Conservation (phyloP, 2,113 vertebrate species). For the Nothocercus nigrocapillus region DNA sequence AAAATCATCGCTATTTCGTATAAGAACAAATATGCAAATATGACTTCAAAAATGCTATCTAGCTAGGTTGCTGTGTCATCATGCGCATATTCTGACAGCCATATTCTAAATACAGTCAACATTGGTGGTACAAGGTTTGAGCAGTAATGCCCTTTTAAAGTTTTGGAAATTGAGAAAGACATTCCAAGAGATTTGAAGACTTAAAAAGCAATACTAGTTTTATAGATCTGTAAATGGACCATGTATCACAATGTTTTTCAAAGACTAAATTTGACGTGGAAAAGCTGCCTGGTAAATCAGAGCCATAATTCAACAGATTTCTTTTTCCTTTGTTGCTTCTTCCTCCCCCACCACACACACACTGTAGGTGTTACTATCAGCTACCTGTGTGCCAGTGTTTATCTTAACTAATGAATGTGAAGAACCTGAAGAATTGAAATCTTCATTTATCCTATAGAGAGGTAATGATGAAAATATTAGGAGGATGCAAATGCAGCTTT, state of each 20-base stretch:
- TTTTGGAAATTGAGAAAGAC: not conserved
- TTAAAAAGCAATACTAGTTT: not conserved
- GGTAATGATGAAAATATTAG: not conserved
- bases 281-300: conserved; percentile 5
- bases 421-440: not conserved
- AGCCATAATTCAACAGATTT: not conserved
- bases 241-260: not conserved
- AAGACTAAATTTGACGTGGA: not conserved
- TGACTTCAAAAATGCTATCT: not conserved
- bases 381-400: not conserved
- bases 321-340: not conserved
- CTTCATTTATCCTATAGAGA: not conserved
- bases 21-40: not conserved
- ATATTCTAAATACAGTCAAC: not conserved
- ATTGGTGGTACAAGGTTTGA: not conserved
- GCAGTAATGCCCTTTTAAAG: not conserved
- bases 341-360: too few species aligned
- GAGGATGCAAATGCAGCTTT: not conserved
- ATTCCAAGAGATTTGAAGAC: not conserved
- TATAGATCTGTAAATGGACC: not conserved
- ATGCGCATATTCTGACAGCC: not conserved
- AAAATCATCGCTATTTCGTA: not conserved
- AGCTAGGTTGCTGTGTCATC: not conserved
- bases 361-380: conserved; percentile 35
- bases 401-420: conserved; percentile 37